phyloP scores from a whole-genome alignment of 2,797 vertebrate species.

The Karalla daura region DNA sequence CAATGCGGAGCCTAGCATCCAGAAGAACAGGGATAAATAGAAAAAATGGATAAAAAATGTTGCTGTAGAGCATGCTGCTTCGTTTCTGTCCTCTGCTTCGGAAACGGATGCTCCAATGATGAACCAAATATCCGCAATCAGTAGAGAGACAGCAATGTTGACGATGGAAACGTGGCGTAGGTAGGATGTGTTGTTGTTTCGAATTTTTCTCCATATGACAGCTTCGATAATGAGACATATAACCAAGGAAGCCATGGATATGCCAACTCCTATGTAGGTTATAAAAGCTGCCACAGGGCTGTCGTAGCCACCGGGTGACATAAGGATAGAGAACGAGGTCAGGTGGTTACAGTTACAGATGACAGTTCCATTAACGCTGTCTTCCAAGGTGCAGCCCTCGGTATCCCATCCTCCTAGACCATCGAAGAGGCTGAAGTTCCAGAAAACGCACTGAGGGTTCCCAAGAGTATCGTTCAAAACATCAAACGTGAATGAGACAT shows the following conservation, averaged over 20 bases:
- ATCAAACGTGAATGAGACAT: constrained; percentile 85
- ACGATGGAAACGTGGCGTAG: constrained; percentile 90
- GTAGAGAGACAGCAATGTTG: constrained; percentile 89
- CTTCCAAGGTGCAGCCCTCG: constrained; percentile 75
- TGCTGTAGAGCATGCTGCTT: constrained; percentile 77
- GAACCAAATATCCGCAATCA: constrained; percentile 91
- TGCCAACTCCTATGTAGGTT: constrained; percentile 86
- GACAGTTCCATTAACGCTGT: constrained; percentile 6
- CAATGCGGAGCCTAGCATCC: constrained; percentile 92
- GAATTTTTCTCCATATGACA: constrained; percentile 88
- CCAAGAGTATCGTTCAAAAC: constrained; percentile 48
- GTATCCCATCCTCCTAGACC: constrained; percentile 82
- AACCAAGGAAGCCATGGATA: constrained; percentile 88
- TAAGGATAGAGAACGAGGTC: constrained; percentile 93
- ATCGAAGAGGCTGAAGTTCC: constrained; percentile 86
- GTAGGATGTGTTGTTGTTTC: constrained; percentile 87
- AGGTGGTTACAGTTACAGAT: constrained; percentile 88
- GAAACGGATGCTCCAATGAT: constrained; percentile 81
- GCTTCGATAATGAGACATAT: constrained; percentile 89
- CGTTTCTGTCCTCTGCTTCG: not conserved
- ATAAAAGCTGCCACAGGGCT: constrained; percentile 70
- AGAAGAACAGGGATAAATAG: constrained; percentile 94
- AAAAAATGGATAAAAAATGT: constrained; percentile 93
- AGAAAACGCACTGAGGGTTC: constrained; percentile 87
- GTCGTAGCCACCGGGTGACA: constrained; percentile 77